Percentiles rank a stretch among this genome's conserved stretches.
Evolutionary conservation across 2,113 vertebrate species (phyloP).

Genomic region (Protobothrops flavoviridis): DNA sequence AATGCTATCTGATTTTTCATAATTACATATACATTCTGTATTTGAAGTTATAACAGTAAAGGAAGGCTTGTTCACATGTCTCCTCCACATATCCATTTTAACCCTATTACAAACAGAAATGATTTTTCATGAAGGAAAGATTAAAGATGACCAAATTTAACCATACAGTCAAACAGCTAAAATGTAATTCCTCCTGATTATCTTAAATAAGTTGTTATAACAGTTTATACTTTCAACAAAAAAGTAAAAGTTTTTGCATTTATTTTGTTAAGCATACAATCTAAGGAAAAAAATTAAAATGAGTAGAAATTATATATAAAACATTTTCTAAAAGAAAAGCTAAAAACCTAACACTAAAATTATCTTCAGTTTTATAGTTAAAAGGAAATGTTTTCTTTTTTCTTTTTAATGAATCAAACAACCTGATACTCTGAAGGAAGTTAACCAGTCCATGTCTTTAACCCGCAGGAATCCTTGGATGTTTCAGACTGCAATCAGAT

Average conservation of each 20-base stretch:
- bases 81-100: constrained; percentile 27
- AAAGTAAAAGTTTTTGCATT: background rate
- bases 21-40: constrained; percentile 32
- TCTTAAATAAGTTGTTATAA: background rate
- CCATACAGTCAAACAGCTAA: constrained; percentile 13
- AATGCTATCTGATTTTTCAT: constrained; percentile 32
- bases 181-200: background rate
- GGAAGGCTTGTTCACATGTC: background rate
- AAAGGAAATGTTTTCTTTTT: background rate
- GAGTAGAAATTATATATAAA: background rate
- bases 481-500: background rate
- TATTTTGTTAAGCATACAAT: background rate
- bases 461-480: background rate
- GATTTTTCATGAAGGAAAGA: constrained; percentile 6
- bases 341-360: background rate
- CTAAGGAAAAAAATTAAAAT: background rate
- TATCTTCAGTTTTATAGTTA: background rate
- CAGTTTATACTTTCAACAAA: background rate
- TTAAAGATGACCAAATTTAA: constrained; percentile 41
- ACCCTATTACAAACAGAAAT: constrained; percentile 7
- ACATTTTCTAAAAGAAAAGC: background rate
- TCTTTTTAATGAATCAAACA: background rate
- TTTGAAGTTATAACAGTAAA: constrained; percentile 20
- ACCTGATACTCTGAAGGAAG: background rate
- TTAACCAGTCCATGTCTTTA: background rate